Percentiles rank a stretch among this genome's conserved stretches.
Conservation (phyloP, 1,140 invertebrate species). For the Campoletis sonorensis region DNA sequence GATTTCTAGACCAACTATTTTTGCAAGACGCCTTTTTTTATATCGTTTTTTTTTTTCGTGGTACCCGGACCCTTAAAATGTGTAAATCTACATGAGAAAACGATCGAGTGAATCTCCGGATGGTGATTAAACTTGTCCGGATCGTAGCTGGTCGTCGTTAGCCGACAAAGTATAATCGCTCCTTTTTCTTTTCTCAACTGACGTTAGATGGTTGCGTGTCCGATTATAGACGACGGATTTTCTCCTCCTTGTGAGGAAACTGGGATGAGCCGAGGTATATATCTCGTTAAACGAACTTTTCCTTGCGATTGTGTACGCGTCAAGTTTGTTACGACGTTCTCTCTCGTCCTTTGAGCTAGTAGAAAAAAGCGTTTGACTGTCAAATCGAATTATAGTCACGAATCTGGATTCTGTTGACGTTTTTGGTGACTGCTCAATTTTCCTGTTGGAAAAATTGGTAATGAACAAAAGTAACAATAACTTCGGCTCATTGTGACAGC, state of each 20-base stretch:
- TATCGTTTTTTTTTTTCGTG: background rate
- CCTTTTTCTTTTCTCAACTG: conserved; percentile 24
- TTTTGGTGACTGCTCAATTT: background rate
- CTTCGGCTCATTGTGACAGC: background rate
- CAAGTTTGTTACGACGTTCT: conserved; percentile 9
- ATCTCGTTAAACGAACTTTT: conserved; percentile 44
- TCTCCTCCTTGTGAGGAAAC: conserved; percentile 51
- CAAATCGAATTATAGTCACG: background rate
- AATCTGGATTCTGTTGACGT: background rate
- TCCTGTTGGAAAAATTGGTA: background rate
- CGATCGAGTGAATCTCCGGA: conserved; percentile 14
- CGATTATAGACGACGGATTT: conserved; percentile 40
- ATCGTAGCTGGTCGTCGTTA: conserved; percentile 24
- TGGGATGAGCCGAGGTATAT: conserved; percentile 38
- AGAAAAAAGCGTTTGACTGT: background rate
- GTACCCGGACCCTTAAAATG: conserved; percentile 12
- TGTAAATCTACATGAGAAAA: background rate
- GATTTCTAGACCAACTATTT: background rate
- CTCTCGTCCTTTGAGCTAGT: background rate
- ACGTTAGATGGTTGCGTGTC: conserved; percentile 11
- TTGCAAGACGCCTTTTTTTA: background rate
- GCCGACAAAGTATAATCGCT: conserved; percentile 42
- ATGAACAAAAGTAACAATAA: background rate
- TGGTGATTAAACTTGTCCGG: conserved; percentile 29
- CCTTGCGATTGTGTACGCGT: conserved; percentile 32